phyloP scores from a whole-genome alignment of 2,113 vertebrate species.

The Eulemur macaco region DNA sequence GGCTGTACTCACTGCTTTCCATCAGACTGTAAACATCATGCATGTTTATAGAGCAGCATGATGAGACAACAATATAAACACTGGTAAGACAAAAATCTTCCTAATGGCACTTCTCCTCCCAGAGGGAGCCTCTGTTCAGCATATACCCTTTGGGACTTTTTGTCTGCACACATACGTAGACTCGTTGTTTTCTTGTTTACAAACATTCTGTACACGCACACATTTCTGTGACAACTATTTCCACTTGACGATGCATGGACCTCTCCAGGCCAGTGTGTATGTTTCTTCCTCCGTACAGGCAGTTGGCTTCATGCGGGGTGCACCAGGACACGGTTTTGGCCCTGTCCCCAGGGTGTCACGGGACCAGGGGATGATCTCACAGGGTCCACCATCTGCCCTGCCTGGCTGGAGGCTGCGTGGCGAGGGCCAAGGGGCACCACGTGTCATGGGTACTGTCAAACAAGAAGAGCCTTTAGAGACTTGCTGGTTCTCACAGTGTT shows the following conservation, averaged over 20 bases:
- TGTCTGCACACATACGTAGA: not conserved
- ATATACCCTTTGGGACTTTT: not conserved
- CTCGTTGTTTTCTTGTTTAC: not conserved
- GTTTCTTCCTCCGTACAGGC: not conserved
- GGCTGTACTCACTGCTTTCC: not conserved
- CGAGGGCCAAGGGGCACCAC: conserved; percentile 50
- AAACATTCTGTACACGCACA: not conserved
- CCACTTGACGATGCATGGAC: not conserved
- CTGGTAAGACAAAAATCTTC: not conserved
- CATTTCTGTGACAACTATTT: not conserved
- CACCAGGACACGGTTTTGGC: conserved; percentile 67
- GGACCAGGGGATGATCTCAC: conserved; percentile 70
- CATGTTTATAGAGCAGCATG: not conserved
- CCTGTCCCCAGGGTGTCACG: conserved; percentile 51
- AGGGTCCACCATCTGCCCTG: conserved; percentile 67
- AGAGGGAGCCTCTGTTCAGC: not conserved
- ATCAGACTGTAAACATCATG: not conserved
- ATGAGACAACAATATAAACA: not conserved
- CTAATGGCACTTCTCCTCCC: not conserved
- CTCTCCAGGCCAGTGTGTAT: not conserved
- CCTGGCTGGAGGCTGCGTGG: conserved; percentile 43
- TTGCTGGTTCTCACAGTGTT: not conserved
- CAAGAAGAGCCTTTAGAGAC: conserved; percentile 34
- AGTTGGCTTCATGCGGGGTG: conserved; percentile 24
- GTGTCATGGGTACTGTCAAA: conserved; percentile 42